phyloP scores from a whole-genome alignment of 2,113 vertebrate species.

The Oncorhynchus tshawytscha region DNA sequence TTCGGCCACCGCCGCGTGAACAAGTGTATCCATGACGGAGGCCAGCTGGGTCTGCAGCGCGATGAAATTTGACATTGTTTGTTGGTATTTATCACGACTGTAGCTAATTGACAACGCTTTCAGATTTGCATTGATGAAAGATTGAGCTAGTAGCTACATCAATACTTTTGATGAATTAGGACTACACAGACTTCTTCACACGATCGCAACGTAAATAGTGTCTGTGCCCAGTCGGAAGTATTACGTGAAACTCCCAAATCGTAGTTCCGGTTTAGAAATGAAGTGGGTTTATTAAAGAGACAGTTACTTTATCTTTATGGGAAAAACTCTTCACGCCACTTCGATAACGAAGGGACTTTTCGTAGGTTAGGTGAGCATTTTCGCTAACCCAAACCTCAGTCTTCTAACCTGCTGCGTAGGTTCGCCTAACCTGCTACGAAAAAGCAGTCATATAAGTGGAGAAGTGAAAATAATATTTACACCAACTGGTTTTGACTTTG shows the following conservation, averaged over 20 bases:
- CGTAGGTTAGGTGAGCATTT: no score
- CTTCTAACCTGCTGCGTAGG: no score
- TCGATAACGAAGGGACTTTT: no score
- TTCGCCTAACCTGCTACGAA: no score
- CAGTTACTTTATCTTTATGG: not conserved
- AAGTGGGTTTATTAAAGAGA: constrained; percentile 8
- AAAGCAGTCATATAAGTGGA: no score
- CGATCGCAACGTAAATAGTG: not conserved
- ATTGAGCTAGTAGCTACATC: not conserved
- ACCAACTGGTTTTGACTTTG: no score
- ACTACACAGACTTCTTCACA: not conserved
- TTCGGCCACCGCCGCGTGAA: constrained; percentile 68
- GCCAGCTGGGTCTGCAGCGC: constrained; percentile 61
- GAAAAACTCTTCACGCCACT: no score
- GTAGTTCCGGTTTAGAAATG: not conserved
- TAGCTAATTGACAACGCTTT: not conserved
- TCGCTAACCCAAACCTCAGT: no score
- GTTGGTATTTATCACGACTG: not conserved
- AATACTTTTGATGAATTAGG: not conserved
- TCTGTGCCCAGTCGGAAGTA: not conserved
- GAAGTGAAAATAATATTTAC: no score
- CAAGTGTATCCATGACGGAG: constrained; percentile 69
- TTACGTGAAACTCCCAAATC: not conserved
- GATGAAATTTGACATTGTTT: constrained; percentile 55
- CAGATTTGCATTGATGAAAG: not conserved